Base-by-base conservation (phyloP, 2,797 vertebrate genomes). In the Chaetodon trifasciatus region DNA sequence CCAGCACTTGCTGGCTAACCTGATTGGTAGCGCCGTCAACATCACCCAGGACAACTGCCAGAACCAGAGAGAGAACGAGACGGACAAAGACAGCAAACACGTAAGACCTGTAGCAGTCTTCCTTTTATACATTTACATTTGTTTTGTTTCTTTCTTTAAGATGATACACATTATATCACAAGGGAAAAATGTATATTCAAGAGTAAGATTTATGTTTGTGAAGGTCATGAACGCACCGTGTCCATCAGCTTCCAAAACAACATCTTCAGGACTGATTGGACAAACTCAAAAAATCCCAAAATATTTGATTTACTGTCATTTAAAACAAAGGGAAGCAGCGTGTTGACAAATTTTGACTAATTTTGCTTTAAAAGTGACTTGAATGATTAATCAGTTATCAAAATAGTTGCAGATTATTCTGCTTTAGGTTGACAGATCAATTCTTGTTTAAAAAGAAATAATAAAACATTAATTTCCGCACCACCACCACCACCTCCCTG, bases 1-100 rank as follows among this genome's bases (percentile, higher is more conserved):
- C 1, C 95, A 97, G 86, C 89, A 93, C 3, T 93, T 97, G 57
- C 89, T 99, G 91, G 97, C 97, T 17, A 98, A 98, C 88, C 90
- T 98, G 77, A 98, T 97, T 0, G 98, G 98, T 21, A 92, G 62
- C 3, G 83, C 81, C 13, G 70, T 92, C 3, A 93, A 96, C 84
- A 66, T 97, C 70, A 97, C 96, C 35, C 94, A 96, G 87, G 96
- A 95, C 0, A 88, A 98, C 88, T 99, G 98, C 78, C 93, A 92
- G 90, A 92, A 95, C 72, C 94, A 95, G 91, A 91, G 89, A n/a
- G 93, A 93, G 4, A 84, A 94, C 1, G 94, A 96, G 75, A 32
- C 90, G 0, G 90, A 94, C 40, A 92, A 44, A 9, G 86, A 94
- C 1, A 95, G 81, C 94, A 96, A 90, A 88, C 96, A 98, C 4